Base-by-base conservation (phyloP, 2,113 vertebrate genomes). In the Nannobrachium achirus region DNA sequence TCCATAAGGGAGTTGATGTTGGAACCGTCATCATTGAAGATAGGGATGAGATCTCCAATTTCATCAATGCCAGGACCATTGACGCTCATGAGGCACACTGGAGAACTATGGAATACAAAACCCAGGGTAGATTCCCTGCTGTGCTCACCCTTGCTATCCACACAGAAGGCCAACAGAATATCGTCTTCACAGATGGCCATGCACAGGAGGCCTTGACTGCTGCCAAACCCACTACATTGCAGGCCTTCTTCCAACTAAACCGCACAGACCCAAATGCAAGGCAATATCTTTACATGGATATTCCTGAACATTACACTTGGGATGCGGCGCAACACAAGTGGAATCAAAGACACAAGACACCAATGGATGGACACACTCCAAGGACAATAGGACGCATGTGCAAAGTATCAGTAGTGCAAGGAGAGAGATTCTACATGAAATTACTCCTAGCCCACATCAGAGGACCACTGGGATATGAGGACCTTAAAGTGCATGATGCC, bases 361-460 rank as follows among this genome's bases (percentile, higher is more conserved):
- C 45, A 46, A 13, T 13, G 45, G 45, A 3, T 13, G n/a, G 45
- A 46, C 4, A 46, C 2, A 8, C 14, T 46, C 45, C 45, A 10
- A 46, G 13, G 45, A 46, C 14, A 13, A 11, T 46, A 46, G 45
- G 45, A 46, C 10, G 13, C 10, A 46, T 46, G 45, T 46, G 13
- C 45, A 14, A 4, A n/a, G 13, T 46, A 13, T 46, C 45, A 46
- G 45, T 46, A 11, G 45, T 46, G 10, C 45, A 46, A 13, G 3
- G 45, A 46, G 45, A 46, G 45, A 46, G 45, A 46, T n/a, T n/a
- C 45, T 46, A 46, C 45, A n/a, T 46, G 45, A 46, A 46, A 13
- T 46, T 46, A 13, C 13, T 46, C 9, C 45, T 11, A 13, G 45
- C 45, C 14, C 45, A 46, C 7, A 46, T 14, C 45, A 10, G 13